Evolutionary conservation across 2,888 invertebrate genomes (phyloP), one percentile per base, ranked within the genome.

Genomic region (Microctonus brassicae): DNA sequence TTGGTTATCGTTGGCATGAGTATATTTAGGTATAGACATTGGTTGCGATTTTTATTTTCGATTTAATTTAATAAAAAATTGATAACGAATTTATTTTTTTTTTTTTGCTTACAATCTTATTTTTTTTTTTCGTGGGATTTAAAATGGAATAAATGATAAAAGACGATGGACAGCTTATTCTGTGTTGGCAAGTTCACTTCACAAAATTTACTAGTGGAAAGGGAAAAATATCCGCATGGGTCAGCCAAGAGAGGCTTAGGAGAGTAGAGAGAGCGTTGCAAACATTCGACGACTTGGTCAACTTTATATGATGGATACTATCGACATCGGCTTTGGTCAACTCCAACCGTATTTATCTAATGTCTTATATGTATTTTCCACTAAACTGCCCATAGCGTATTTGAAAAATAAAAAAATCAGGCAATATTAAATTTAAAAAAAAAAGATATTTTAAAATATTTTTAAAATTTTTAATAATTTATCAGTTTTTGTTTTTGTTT

Each of bases 171-270:
- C 63, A 47, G 72, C 72, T 72, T 72, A 72, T 58, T 34, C 47
- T 68, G 17, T 17, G 62, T 60, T 67, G n/a, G n/a, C 52, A 60
- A 67, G 52, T 33, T 57, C 47, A 20, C 11, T 29, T 29, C 29
- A 5, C 29, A 5, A 7, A 5, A 29, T 29, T 29, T 7, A 3
- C 29, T 7, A 24, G 36, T 24, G 57, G 69, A 77, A 78, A 80
- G 80, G 80, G 79, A 76, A 85, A 86, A 86, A 86, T 85, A 87
- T 87, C 86, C 87, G 87, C 86, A 82, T 85, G 86, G 87, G 87
- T 87, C 87, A 87, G 86, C 86, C 84, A 75, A 83, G 84, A 86
- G 86, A 80, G 81, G 86, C 87, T 87, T 86, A 87, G 17, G 20
- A 17, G 47, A 47, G 47, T 47, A 47, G 80, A 85, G 81, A 79